These are phyloP conservation scores for Trissolcus japonicus DNA, from an alignment of 2,888 invertebrate species.

Conservation along the genomic window DNA sequence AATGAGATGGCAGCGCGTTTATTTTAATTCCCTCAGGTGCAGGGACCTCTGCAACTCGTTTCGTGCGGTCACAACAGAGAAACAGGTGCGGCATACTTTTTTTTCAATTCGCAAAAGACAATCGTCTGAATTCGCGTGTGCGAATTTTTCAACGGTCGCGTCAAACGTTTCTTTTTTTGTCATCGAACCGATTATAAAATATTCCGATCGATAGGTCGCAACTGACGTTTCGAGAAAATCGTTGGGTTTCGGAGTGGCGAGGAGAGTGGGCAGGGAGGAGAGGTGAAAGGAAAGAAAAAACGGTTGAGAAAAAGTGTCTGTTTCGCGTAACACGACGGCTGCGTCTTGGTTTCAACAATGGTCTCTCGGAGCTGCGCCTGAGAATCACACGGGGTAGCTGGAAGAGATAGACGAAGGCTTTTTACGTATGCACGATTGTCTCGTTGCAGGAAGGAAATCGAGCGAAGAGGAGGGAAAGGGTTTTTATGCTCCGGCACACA, in stretches of 20 bases:
- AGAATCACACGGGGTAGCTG: slow-evolving; percentile 60
- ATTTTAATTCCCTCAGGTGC: slow-evolving; percentile 70
- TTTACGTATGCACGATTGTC: slow-evolving; percentile 72
- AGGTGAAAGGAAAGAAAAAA: slow-evolving; percentile 54
- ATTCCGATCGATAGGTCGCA: slow-evolving; percentile 30
- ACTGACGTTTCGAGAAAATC: slow-evolving; percentile 38
- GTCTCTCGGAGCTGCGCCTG: slow-evolving; percentile 56
- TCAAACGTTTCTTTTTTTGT: too few species aligned
- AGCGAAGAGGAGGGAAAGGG: slow-evolving; percentile 54
- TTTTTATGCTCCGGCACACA: slow-evolving; percentile 60
- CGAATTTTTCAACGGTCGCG: neutral
- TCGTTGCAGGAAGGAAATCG: slow-evolving; percentile 57
- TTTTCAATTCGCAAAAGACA: slow-evolving; percentile 1
- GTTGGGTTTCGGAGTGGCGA: slow-evolving; percentile 26
- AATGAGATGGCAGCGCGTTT: slow-evolving; percentile 74
- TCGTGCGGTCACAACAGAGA: slow-evolving; percentile 20
- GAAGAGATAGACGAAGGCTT: slow-evolving; percentile 64
- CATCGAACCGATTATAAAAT: slow-evolving; percentile 10
- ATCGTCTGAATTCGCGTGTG: neutral
- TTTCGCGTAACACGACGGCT: slow-evolving; percentile 65
- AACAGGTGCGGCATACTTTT: slow-evolving; percentile 24
- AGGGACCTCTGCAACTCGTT: slow-evolving; percentile 43
- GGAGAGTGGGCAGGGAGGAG: slow-evolving; percentile 38
- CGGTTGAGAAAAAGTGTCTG: slow-evolving; percentile 60
- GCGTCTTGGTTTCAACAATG: slow-evolving; percentile 73